A percentile compares a stretch with the other conserved stretches of the same genome.
Conservation (phyloP, 2,113 vertebrate genomes). For the Pardalotus punctatus region DNA sequence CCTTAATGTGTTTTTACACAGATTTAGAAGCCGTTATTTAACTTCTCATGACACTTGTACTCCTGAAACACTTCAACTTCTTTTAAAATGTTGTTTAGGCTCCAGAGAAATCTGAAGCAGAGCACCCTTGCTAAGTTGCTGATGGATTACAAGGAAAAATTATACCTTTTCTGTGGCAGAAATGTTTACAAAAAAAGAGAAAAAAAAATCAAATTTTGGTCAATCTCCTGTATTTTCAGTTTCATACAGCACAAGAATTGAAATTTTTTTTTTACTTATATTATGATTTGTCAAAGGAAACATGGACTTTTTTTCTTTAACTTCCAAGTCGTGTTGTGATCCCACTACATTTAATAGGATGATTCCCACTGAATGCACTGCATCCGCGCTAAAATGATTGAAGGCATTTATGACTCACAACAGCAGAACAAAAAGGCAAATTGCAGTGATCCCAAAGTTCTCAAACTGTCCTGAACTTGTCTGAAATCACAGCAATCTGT, state of each 20-base stretch:
- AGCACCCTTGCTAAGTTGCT: not conserved
- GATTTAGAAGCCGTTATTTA: not conserved
- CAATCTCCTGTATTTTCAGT: not conserved
- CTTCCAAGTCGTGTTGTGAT: not conserved
- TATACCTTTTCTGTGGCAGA: not conserved
- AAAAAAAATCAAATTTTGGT: not conserved
- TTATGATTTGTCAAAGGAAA: not conserved
- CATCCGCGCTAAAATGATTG: not conserved
- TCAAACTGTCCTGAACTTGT: not conserved
- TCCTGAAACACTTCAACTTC: not conserved
- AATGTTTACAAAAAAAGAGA: not conserved
- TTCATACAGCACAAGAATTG: not conserved
- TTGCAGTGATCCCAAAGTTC: not conserved
- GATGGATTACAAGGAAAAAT: not conserved
- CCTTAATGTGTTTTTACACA: not conserved
- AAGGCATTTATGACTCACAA: not conserved
- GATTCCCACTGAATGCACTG: not conserved
- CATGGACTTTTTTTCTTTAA: not conserved
- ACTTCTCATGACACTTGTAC: not conserved
- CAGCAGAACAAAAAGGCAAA: not conserved
- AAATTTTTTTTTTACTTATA: not conserved
- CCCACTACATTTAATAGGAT: not conserved
- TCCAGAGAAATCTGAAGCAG: not conserved
- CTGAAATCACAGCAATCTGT: not conserved
- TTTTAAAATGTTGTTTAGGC: not conserved